Conservation (phyloP, 1,140 invertebrate genomes). For the Reticulitermes speratus region DNA sequence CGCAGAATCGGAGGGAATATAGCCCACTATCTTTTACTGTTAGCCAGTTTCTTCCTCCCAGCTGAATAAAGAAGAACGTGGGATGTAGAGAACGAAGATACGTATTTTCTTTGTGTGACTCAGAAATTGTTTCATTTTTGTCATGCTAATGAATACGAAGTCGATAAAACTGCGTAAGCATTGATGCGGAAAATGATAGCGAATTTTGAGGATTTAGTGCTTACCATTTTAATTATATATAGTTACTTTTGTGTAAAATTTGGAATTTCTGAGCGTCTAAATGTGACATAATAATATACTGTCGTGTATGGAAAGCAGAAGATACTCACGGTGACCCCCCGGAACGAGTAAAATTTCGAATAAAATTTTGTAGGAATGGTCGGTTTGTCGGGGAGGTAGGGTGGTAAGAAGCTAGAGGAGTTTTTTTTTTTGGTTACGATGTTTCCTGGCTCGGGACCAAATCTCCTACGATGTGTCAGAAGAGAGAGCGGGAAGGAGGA, state of each 20-base stretch:
- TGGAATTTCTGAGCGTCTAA: neutral
- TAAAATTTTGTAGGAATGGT: neutral
- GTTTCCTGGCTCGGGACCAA: neutral
- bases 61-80: too few species aligned
- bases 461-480: neutral
- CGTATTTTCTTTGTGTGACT: neutral
- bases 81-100: too few species aligned
- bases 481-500: neutral
- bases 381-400: neutral
- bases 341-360: neutral
- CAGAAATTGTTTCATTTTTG: neutral
- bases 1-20: too few species aligned
- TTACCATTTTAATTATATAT: neutral
- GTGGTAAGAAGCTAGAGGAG: neutral
- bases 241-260: neutral
- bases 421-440: neutral
- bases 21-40: neutral
- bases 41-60: neutral
- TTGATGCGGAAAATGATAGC: neutral
- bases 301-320: neutral
- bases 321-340: neutral
- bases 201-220: neutral
- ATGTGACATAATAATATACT: neutral
- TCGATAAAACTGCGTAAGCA: neutral
- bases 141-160: neutral